Conservation (phyloP, 2,888 invertebrate species). For the Pyrrhia umbra region DNA sequence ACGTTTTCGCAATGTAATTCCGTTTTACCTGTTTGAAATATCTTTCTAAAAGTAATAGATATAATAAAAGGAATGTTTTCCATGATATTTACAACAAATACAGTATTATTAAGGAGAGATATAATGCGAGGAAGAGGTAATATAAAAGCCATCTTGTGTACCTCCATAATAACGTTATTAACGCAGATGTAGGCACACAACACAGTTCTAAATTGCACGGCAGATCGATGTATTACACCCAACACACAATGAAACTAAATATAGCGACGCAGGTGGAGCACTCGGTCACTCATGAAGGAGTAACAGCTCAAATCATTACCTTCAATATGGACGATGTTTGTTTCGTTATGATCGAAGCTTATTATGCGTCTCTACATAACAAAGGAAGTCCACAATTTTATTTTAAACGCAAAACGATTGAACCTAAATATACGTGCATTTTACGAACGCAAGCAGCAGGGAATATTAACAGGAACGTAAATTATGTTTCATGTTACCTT, state of each 20-base stretch:
- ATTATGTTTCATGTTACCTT: slow-evolving; percentile 34
- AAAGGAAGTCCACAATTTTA: slow-evolving; percentile 51
- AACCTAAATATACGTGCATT: slow-evolving; percentile 46
- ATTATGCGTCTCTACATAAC: slow-evolving; percentile 44
- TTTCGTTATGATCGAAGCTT: slow-evolving; percentile 50
- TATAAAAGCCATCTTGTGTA: slow-evolving; percentile 23
- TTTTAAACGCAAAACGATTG: slow-evolving; percentile 42
- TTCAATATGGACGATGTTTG: slow-evolving; percentile 58
- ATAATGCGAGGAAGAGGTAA: slow-evolving; percentile 16
- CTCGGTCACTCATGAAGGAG: slow-evolving; percentile 75
- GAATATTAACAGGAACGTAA: slow-evolving; percentile 40
- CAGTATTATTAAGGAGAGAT: background rate
- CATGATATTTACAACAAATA: background rate
- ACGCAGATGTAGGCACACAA: slow-evolving; percentile 55
- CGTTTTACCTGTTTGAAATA: too few relatives aligned
- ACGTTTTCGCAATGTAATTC: too few relatives aligned
- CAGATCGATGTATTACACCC: slow-evolving; percentile 80
- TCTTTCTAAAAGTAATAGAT: background rate
- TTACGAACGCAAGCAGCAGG: slow-evolving; percentile 39
- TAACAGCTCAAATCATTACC: slow-evolving; percentile 70
- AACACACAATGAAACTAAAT: slow-evolving; percentile 88
- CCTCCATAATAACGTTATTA: slow-evolving; percentile 36
- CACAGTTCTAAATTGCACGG: slow-evolving; percentile 69
- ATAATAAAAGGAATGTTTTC: background rate
- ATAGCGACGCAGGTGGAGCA: slow-evolving; percentile 83